Evolutionary conservation across 2,888 invertebrate genomes (phyloP).

Genomic region (Philereme vetulata): DNA sequence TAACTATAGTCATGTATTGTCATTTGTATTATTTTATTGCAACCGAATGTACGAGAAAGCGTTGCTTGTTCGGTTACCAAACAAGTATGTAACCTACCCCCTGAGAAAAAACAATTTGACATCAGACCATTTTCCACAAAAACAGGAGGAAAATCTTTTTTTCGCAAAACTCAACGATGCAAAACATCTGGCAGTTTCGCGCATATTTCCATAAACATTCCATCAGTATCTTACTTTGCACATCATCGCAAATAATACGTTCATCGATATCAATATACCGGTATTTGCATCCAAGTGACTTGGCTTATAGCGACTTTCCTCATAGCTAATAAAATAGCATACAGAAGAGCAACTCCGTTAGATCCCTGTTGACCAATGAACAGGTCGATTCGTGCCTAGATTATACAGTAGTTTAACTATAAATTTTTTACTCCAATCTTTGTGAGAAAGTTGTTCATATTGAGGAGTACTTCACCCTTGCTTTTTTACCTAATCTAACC

Average conservation of each 20-base stretch:
- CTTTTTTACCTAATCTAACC: too few relatives aligned
- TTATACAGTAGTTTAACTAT: too few relatives aligned
- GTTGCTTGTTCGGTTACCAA: too few relatives aligned
- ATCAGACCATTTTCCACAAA: slow-evolving; percentile 11
- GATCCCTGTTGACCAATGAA: too few relatives aligned
- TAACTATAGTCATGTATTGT: too few relatives aligned
- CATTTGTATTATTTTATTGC: too few relatives aligned
- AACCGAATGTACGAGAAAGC: too few relatives aligned
- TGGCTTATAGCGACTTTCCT: slow-evolving; percentile 15
- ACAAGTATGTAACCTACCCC: too few relatives aligned
- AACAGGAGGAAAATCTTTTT: slow-evolving; percentile 2
- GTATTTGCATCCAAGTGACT: slow-evolving; percentile 54
- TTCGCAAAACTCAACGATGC: slow-evolving; percentile 9
- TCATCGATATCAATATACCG: slow-evolving; percentile 65
- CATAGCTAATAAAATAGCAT: background rate
- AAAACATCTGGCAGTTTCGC: slow-evolving; percentile 11
- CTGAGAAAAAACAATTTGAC: slow-evolving; percentile 2
- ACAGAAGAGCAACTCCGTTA: slow-evolving; percentile 15
- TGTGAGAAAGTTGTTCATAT: too few relatives aligned
- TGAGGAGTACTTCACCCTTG: too few relatives aligned
- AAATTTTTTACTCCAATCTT: too few relatives aligned
- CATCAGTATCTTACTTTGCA: slow-evolving; percentile 23
- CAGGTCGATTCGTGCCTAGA: too few relatives aligned
- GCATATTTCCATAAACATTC: slow-evolving; percentile 26
- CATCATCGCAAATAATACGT: slow-evolving; percentile 45